Conservation (phyloP, 2,797 vertebrate species). For the Pagetopsis macropterus region DNA sequence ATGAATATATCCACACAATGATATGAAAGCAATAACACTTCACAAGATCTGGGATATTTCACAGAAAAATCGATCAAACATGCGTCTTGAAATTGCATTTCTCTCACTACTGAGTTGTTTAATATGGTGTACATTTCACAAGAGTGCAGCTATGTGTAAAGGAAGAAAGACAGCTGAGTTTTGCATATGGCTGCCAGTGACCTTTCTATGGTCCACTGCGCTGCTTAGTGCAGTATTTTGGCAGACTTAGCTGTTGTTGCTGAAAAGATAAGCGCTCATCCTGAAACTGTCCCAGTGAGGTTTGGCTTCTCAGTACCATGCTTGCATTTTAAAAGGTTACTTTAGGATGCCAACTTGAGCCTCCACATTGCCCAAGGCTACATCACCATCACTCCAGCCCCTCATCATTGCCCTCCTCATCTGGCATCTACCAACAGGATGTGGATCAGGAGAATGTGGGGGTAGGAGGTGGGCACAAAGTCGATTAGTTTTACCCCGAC, state of each 20-base stretch:
- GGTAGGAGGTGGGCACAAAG: conserved; percentile 14
- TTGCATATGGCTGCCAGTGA: conserved; percentile 69
- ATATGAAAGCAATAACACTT: conserved; percentile 76
- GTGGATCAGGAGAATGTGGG: conserved; percentile 32
- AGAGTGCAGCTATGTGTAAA: conserved; percentile 16
- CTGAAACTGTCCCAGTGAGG: conserved; percentile 68
- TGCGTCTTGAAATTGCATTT: conserved; percentile 67
- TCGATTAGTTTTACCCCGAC: conserved; percentile 28
- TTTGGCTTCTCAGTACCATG: conserved; percentile 50
- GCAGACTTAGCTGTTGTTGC: conserved; percentile 72
- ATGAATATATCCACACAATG: conserved; percentile 69
- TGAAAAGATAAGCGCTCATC: conserved; percentile 73
- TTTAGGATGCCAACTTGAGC: conserved; percentile 62
- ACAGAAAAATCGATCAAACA: conserved; percentile 63
- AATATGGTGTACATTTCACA: conserved; percentile 55
- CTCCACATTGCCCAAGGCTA: conserved; percentile 53
- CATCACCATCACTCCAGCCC: conserved; percentile 25
- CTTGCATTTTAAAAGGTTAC: conserved; percentile 78
- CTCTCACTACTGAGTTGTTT: conserved; percentile 53
- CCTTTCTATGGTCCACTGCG: conserved; percentile 62
- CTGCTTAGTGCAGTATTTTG: conserved; percentile 65
- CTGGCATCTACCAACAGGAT: conserved; percentile 38
- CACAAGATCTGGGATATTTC: conserved; percentile 63
- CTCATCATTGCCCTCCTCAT: conserved; percentile 21
- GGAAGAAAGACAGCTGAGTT: conserved; percentile 52